Evolutionary conservation across 2,797 vertebrate genomes (phyloP).

Genomic region (Lagocephalus sceleratus): DNA sequence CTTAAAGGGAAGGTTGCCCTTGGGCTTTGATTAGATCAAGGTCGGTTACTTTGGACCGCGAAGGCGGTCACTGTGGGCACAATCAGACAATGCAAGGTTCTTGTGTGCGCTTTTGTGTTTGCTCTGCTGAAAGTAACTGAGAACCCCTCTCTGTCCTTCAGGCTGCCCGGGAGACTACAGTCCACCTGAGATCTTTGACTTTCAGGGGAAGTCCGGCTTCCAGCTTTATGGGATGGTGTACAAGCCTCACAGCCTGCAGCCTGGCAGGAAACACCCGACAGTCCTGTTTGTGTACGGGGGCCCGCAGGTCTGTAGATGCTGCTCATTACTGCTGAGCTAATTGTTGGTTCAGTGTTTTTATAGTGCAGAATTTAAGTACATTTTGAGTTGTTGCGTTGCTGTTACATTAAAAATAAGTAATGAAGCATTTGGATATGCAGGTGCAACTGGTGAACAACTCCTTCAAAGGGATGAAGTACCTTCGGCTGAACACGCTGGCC

Average conservation of each 20-base stretch:
- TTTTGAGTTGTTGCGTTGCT: not conserved
- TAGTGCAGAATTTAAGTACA: not conserved
- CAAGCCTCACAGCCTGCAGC: constrained; percentile 90
- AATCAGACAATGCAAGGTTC: constrained; percentile 19
- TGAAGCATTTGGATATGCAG: constrained; percentile 59
- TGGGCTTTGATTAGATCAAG: constrained; percentile 49
- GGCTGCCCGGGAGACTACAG: constrained; percentile 93
- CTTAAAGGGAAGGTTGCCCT: constrained; percentile 23
- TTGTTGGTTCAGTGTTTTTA: not conserved
- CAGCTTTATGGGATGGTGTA: constrained; percentile 96
- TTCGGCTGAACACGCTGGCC: constrained; percentile 91
- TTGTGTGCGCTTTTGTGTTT: constrained; percentile 15
- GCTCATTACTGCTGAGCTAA: no score
- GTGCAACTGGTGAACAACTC: constrained; percentile 98
- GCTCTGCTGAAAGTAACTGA: not conserved
- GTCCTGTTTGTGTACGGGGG: constrained; percentile 96
- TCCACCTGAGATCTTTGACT: constrained; percentile 94
- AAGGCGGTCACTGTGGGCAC: constrained; percentile 5
- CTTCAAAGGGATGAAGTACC: constrained; percentile 96
- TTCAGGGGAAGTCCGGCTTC: constrained; percentile 85
- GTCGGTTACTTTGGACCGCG: constrained; percentile 47
- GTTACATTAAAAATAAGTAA: not conserved
- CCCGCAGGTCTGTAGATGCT: constrained; percentile 84
- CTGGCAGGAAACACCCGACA: constrained; percentile 91
- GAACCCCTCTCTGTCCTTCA: constrained; percentile 49